Conservation (phyloP, 2,113 vertebrate genomes). For the Tor tambroides region DNA sequence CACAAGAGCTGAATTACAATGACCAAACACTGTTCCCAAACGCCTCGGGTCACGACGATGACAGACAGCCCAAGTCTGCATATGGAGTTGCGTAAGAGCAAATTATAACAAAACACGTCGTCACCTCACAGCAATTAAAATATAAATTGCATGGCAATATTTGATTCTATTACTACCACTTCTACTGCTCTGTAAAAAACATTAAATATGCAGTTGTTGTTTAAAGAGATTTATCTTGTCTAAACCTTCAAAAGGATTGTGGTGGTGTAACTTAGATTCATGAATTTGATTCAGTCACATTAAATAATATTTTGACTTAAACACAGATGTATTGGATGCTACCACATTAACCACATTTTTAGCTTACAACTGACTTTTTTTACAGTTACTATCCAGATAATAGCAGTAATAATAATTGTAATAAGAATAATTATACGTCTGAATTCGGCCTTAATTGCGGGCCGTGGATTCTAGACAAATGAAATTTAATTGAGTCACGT, state of each 20-base stretch:
- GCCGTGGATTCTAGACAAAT: background rate
- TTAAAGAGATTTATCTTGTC: background rate
- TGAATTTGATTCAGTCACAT: background rate
- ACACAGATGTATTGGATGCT: background rate
- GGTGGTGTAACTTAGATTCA: background rate
- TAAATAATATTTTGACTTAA: background rate
- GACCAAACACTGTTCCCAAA: conserved; percentile 39
- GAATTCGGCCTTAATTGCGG: background rate
- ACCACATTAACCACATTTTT: background rate
- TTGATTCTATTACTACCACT: background rate
- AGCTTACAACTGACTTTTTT: background rate
- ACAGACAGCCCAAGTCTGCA: conserved; percentile 50
- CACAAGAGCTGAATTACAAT: conserved; percentile 59
- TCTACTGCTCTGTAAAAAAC: background rate
- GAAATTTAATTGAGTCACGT: background rate
- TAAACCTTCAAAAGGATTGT: background rate
- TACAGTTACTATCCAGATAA: background rate
- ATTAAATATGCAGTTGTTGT: background rate
- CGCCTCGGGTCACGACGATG: conserved; percentile 61
- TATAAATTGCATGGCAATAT: background rate
- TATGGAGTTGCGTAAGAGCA: conserved; percentile 10
- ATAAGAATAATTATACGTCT: background rate
- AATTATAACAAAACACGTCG: background rate
- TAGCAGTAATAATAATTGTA: background rate
- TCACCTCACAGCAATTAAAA: conserved; percentile 9